phyloP scores from a whole-genome alignment of 64 coral and sea anemone genomes.

The Porites australiensis region DNA sequence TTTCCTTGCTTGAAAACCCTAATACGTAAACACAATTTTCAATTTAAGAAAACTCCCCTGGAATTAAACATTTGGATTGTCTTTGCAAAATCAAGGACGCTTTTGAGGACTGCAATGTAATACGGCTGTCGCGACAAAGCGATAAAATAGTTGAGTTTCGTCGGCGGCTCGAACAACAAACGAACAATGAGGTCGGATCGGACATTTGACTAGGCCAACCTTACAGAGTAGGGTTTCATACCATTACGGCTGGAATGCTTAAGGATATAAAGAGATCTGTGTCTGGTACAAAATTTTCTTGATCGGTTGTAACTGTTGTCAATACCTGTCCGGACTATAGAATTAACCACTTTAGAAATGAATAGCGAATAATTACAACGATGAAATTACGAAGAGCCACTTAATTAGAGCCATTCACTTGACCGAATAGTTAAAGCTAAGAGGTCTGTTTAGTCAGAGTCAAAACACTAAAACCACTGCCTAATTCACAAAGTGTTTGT shows the following conservation, averaged over 20 bases:
- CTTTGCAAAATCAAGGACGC: neutral
- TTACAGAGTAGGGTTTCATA: neutral
- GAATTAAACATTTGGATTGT: neutral
- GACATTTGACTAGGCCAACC: neutral
- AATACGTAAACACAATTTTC: constrained; percentile 2
- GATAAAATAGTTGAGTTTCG: neutral
- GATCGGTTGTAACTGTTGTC: constrained; percentile 44
- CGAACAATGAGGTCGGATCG: constrained; percentile 19
- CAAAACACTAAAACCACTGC: constrained; percentile 2
- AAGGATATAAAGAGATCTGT: constrained; percentile 19
- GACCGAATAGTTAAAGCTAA: constrained; percentile 19
- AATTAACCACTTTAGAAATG: constrained; percentile 81
- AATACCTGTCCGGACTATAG: constrained; percentile 32
- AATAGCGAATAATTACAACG: constrained; percentile 77
- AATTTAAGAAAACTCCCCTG: neutral
- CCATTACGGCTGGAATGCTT: neutral
- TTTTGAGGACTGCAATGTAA: neutral
- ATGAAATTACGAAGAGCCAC: constrained; percentile 73
- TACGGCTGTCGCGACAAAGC: neutral
- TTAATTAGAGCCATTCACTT: constrained; percentile 86
- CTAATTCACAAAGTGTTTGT: constrained; percentile 27
- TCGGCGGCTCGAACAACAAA: neutral
- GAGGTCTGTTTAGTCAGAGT: constrained; percentile 37
- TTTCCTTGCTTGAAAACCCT: constrained; percentile 27
- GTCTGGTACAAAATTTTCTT: constrained; percentile 41